Evolutionary conservation across 64 coral and sea anemone genomes (phyloP).

Genomic region (Anthopleura sola): DNA sequence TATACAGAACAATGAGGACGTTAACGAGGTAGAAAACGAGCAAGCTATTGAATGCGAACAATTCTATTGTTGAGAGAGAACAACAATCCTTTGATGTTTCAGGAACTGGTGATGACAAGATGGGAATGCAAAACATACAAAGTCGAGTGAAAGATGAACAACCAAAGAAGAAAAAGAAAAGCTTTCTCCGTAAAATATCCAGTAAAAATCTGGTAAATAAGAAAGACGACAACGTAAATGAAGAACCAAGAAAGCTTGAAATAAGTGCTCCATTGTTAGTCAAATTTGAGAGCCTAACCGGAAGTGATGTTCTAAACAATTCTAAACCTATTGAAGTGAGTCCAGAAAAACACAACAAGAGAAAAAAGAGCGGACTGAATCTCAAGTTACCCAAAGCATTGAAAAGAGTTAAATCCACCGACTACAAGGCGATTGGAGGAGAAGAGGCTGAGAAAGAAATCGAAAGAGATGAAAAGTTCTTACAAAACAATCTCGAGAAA

Average conservation of each 20-base stretch:
- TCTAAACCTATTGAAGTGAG: not conserved
- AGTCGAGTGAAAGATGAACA: not conserved
- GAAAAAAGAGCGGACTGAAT: slow-evolving; percentile 10
- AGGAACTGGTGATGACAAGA: not conserved
- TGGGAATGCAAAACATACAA: not conserved
- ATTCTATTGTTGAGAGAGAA: not conserved
- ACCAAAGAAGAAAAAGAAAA: slow-evolving; percentile 27
- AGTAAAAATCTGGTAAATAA: slow-evolving; percentile 14
- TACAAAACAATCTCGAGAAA: not conserved
- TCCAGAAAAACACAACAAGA: slow-evolving; percentile 3
- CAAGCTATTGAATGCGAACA: not conserved
- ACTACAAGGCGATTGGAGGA: not conserved
- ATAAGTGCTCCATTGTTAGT: not conserved
- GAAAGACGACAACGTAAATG: not conserved
- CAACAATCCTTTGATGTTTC: not conserved
- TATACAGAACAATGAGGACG: not conserved
- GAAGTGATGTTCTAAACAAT: not conserved
- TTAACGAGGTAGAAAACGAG: not conserved
- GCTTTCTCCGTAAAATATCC: slow-evolving; percentile 10
- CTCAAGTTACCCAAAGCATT: slow-evolving; percentile 14
- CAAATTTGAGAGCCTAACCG: not conserved
- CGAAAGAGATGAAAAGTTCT: not conserved
- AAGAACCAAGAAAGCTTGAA: not conserved
- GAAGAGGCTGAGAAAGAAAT: not conserved
- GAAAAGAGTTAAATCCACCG: not conserved